A percentile compares a stretch with the other conserved stretches of the same genome.
phyloP scores from a whole-genome alignment of 2,797 vertebrate genomes.

The Crypturellus tataupa region DNA sequence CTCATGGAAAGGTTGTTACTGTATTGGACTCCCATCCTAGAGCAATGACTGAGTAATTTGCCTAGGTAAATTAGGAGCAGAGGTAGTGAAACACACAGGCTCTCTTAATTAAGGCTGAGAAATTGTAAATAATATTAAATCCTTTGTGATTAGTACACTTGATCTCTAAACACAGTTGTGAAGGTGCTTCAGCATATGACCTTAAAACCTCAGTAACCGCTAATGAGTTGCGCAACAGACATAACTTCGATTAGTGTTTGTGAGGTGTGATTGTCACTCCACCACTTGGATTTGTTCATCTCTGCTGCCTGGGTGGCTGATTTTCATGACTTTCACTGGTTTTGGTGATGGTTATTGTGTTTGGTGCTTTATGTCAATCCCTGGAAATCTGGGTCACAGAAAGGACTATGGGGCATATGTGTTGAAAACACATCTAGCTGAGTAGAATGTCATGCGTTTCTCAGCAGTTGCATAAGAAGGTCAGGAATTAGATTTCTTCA shows the following conservation, averaged over 20 bases:
- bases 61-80: neutral
- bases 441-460: accelerated
- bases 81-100: accelerated
- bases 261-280: accelerated
- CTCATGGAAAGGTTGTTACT: neutral
- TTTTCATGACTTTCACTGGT: neutral
- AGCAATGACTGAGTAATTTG: neutral
- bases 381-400: too few species aligned
- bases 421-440: neutral
- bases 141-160: neutral
- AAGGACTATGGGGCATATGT: accelerated
- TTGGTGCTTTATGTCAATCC: neutral
- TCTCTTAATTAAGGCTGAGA: neutral
- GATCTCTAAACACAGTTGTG: neutral
- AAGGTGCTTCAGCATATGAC: neutral
- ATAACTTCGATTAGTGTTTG: neutral
- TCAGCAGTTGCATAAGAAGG: accelerated
- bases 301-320: neutral
- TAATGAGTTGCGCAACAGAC: accelerated
- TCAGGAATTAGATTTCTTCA: accelerated
- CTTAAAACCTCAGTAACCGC: accelerated
- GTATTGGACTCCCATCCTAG: too few species aligned
- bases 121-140: neutral
- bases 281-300: neutral
- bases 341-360: neutral